phyloP scores from a whole-genome alignment of 2,888 invertebrate genomes.

The Cotesia congregata region DNA sequence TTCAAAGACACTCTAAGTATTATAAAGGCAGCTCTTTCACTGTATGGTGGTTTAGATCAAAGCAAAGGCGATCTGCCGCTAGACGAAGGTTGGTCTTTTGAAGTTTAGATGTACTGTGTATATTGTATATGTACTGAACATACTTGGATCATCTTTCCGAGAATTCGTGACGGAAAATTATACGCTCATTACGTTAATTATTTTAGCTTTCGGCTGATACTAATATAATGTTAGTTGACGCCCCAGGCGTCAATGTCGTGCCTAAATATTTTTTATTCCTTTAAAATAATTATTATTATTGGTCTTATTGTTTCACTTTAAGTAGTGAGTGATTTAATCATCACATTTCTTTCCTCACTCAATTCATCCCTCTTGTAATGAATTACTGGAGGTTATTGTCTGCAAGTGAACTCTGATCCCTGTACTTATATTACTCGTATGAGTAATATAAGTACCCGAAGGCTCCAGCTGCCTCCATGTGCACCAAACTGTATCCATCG shows the following conservation, averaged over 20 bases:
- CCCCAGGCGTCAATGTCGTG: conserved; percentile 3
- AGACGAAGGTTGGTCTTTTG: conserved; percentile 5
- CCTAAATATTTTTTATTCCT: background rate
- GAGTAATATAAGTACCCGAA: background rate
- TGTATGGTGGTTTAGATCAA: background rate
- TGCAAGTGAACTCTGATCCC: conserved; percentile 19
- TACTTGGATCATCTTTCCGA: background rate
- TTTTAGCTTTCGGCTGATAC: conserved; percentile 27
- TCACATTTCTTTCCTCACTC: conserved; percentile 24
- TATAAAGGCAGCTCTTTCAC: background rate
- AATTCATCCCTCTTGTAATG: conserved; percentile 17
- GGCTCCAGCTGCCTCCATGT: background rate
- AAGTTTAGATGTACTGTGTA: conserved; percentile 17
- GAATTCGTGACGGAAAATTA: conserved; percentile 29
- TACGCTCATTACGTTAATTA: conserved; percentile 37
- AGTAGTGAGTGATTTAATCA: conserved; percentile 10
- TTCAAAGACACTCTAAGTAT: background rate
- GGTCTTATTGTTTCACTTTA: conserved; percentile 3
- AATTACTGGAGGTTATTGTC: conserved; percentile 20
- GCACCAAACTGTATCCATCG: background rate
- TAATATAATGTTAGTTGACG: conserved; percentile 5
- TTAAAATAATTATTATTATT: background rate
- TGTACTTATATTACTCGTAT: background rate
- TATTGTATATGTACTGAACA: background rate
- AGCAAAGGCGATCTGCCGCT: background rate